phyloP scores from a whole-genome alignment of 2,888 invertebrate genomes.

The Meteorus cinctellus region DNA sequence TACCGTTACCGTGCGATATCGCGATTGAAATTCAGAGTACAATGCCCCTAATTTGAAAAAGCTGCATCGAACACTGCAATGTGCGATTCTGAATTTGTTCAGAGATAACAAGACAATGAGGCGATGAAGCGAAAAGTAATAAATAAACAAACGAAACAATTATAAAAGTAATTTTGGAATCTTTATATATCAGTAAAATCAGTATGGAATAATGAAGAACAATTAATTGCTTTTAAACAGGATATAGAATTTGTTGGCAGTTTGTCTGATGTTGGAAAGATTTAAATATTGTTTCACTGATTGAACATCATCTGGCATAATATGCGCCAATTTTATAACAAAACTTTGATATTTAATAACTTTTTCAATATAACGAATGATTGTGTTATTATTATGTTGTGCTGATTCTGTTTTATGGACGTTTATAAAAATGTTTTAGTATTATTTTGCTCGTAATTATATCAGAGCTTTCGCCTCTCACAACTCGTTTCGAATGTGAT shows the following conservation, averaged over 20 bases:
- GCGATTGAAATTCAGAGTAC: conserved; percentile 38
- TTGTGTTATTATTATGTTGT: neutral
- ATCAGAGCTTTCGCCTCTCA: neutral
- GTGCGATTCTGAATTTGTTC: neutral
- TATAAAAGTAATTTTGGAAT: neutral
- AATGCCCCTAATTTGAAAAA: conserved; percentile 38
- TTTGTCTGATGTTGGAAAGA: neutral
- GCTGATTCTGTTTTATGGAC: neutral
- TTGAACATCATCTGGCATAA: too few species aligned
- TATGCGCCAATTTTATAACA: neutral
- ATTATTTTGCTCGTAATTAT: conserved; percentile 13
- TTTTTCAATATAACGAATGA: neutral
- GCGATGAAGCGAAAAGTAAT: neutral
- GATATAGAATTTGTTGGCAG: neutral
- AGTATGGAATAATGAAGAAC: neutral
- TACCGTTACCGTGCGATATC: conserved; percentile 35
- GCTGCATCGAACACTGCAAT: conserved; percentile 36
- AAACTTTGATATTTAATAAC: neutral
- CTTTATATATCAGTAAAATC: neutral
- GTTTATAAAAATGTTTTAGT: neutral
- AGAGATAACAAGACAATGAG: neutral
- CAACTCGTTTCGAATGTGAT: conserved; percentile 7
- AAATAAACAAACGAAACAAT: neutral
- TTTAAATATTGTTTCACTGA: neutral
- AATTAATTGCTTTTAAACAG: neutral